A percentile compares a stretch with the other conserved stretches of the same genome.
Conservation (phyloP, 2,113 vertebrate genomes). For the Actinemys pallida region DNA sequence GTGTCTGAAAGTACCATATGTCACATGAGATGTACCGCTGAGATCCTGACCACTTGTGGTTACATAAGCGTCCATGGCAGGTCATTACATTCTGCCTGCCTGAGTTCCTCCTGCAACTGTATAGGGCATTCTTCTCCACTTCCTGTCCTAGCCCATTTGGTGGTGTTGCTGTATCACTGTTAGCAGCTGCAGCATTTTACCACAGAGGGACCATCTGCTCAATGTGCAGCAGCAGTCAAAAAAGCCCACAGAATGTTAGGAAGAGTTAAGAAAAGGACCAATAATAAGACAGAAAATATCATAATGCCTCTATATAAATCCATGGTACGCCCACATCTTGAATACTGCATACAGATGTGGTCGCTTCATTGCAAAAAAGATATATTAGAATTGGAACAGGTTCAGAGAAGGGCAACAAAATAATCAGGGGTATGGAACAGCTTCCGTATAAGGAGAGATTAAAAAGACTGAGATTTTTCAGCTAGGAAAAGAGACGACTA, state of each 20-base stretch:
- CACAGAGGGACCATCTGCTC: neutral
- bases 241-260: neutral
- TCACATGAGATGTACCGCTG: neutral
- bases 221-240: neutral
- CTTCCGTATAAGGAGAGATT: neutral
- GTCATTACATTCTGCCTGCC: neutral
- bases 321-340: neutral
- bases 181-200: rapidly evolving
- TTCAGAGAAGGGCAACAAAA: neutral
- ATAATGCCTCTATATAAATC: neutral
- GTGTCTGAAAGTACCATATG: neutral
- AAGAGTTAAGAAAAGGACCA: neutral
- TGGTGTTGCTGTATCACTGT: neutral
- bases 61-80: neutral
- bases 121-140: neutral
- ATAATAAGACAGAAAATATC: neutral
- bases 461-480: neutral
- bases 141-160: rapidly evolving
- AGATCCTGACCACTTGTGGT: neutral
- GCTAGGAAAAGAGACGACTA: neutral
- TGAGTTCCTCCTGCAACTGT: neutral
- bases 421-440: neutral
- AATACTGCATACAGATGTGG: neutral
- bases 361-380: neutral
- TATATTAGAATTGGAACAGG: neutral